Conservation (phyloP, 2,113 vertebrate genomes). For the Oncorhynchus kisutch region DNA sequence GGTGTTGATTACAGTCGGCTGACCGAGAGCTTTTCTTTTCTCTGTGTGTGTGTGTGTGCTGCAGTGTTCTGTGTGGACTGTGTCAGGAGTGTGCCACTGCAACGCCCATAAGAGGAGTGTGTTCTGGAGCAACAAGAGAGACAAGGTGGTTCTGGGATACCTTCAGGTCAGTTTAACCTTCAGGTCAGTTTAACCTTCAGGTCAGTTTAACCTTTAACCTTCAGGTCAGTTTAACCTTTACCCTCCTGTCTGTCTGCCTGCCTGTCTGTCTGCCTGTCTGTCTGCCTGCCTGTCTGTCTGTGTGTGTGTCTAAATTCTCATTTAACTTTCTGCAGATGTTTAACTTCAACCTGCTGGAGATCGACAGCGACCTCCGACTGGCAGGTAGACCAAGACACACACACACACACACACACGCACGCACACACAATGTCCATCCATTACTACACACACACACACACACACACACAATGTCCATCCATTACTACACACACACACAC, state of each 20-base stretch:
- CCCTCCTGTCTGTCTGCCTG: too few species aligned
- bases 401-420: too few species aligned
- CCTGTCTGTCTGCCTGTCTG: too few species aligned
- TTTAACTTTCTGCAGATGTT: constrained; percentile 54
- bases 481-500: too few species aligned
- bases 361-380: constrained; percentile 72
- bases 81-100: constrained; percentile 74
- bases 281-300: too few species aligned
- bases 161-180: constrained; percentile 38
- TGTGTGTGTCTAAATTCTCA: too few species aligned
- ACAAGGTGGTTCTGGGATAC: constrained; percentile 63
- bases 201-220: too few species aligned
- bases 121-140: constrained; percentile 76
- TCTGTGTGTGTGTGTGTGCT: background rate
- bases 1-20: background rate
- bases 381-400: constrained; percentile 64
- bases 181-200: too few species aligned
- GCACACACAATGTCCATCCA: too few species aligned
- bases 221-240: too few species aligned
- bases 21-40: background rate
- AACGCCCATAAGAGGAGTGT: constrained; percentile 83
- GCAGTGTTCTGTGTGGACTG: constrained; percentile 77
- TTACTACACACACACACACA: too few species aligned
- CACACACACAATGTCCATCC: too few species aligned
- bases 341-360: constrained; percentile 74